These are phyloP conservation scores for Ophonus ardosiacus DNA, from an alignment of 2,888 invertebrate species.

Conservation along the genomic window DNA sequence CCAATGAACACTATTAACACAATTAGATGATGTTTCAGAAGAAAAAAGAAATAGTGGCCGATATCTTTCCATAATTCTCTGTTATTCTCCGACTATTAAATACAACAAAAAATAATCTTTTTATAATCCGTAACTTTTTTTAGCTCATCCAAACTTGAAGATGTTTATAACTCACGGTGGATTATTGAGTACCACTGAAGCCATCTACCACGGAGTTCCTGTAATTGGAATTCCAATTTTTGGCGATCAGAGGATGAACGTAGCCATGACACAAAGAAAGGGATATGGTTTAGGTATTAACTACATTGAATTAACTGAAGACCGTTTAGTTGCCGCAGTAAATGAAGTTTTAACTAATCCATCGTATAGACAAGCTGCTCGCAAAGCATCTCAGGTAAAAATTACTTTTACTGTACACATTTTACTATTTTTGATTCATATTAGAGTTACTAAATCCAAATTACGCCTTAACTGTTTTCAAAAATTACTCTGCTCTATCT, in stretches of 20 bases:
- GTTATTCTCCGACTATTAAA: slow-evolving; percentile 68
- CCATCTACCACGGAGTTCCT: slow-evolving; percentile 77
- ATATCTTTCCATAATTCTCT: not conserved
- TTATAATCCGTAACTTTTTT: slow-evolving; percentile 7
- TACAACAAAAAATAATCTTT: not conserved
- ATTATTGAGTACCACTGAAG: slow-evolving; percentile 78
- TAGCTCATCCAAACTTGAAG: slow-evolving; percentile 78
- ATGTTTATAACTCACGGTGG: slow-evolving; percentile 81
- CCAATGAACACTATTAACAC: no score
- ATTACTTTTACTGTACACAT: no score
- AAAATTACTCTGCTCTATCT: no score
- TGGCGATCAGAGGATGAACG: slow-evolving; percentile 77
- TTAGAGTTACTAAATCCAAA: no score
- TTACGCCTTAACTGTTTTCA: no score
- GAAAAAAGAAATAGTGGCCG: no score
- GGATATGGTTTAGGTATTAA: slow-evolving; percentile 71
- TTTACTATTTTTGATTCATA: no score
- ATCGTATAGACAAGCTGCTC: slow-evolving; percentile 65
- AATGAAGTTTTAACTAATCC: slow-evolving; percentile 75
- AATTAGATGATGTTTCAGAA: no score
- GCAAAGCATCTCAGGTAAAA: slow-evolving; percentile 29
- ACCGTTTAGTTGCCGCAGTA: slow-evolving; percentile 72
- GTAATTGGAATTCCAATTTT: slow-evolving; percentile 78
- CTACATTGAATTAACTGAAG: slow-evolving; percentile 75
- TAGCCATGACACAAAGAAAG: slow-evolving; percentile 73